These are phyloP conservation scores for Pterobdella sp. DNA, from an alignment of 2,888 invertebrate genomes.

Conservation along the genomic window DNA sequence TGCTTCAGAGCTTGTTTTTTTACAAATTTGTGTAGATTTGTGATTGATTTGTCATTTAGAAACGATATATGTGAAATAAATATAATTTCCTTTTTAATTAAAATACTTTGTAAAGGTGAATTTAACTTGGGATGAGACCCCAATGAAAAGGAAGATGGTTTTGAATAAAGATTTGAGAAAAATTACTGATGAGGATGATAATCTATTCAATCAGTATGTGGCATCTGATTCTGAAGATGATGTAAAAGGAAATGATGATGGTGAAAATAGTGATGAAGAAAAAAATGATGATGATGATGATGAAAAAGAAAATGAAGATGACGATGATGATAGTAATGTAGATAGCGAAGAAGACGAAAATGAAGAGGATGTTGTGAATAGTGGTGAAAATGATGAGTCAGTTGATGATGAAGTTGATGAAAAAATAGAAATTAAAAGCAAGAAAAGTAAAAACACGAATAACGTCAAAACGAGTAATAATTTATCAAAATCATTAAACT, in stretches of 20 bases:
- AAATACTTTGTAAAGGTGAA: background rate
- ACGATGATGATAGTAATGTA: constrained; percentile 26
- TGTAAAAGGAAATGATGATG: constrained; percentile 23
- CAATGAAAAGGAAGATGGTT: background rate
- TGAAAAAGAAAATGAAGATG: constrained; percentile 26
- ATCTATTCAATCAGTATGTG: background rate
- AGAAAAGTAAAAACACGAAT: background rate
- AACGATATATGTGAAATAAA: no score
- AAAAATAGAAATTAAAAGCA: background rate
- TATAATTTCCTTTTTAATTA: no score
- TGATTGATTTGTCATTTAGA: no score
- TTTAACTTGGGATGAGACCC: constrained; percentile 23
- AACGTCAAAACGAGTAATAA: background rate
- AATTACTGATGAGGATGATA: constrained; percentile 7
- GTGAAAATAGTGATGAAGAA: constrained; percentile 23
- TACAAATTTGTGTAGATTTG: no score
- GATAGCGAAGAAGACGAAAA: constrained; percentile 8
- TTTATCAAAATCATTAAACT: background rate
- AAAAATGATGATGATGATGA: constrained; percentile 28
- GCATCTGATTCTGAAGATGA: constrained; percentile 17
- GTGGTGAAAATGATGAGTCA: background rate
- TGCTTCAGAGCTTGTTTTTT: background rate
- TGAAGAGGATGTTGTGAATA: constrained; percentile 14
- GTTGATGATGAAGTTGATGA: constrained; percentile 16
- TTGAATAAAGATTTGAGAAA: background rate